Conservation (phyloP, 2,113 vertebrate genomes). For the Gorsachius goisagi region DNA sequence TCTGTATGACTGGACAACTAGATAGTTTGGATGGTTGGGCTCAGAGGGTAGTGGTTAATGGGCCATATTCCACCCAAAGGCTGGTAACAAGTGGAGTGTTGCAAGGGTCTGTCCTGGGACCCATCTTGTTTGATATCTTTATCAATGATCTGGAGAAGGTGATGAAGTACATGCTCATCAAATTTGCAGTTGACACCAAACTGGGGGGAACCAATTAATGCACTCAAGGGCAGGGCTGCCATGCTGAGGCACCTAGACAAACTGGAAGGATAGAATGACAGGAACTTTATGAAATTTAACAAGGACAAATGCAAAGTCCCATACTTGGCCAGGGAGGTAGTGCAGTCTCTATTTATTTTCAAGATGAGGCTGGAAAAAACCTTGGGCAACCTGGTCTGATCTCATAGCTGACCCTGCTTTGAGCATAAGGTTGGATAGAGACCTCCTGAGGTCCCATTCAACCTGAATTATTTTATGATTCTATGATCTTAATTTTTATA, state of each 20-base stretch:
- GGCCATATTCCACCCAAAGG: neutral
- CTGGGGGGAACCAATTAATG: neutral
- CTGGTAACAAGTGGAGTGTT: neutral
- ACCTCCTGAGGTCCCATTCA: neutral
- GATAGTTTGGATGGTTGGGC: neutral
- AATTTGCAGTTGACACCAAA: no score
- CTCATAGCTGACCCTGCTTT: neutral
- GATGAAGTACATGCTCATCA: rapidly evolving
- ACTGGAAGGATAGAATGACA: neutral
- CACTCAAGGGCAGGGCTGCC: neutral
- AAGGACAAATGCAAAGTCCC: no score
- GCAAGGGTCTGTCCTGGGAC: neutral
- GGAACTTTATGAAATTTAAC: no score
- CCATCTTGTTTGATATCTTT: neutral
- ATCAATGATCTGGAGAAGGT: neutral
- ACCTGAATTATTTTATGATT: neutral
- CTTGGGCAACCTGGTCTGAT: neutral
- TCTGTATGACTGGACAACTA: neutral
- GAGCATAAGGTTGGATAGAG: neutral
- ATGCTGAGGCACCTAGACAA: neutral
- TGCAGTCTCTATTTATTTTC: neutral
- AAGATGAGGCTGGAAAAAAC: neutral
- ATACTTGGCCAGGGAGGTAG: neutral
- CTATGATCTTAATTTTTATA: neutral
- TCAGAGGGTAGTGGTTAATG: neutral